These are phyloP conservation scores for Cercopithecus mona DNA, from an alignment of 2,113 vertebrate genomes.

Conservation along the genomic window DNA sequence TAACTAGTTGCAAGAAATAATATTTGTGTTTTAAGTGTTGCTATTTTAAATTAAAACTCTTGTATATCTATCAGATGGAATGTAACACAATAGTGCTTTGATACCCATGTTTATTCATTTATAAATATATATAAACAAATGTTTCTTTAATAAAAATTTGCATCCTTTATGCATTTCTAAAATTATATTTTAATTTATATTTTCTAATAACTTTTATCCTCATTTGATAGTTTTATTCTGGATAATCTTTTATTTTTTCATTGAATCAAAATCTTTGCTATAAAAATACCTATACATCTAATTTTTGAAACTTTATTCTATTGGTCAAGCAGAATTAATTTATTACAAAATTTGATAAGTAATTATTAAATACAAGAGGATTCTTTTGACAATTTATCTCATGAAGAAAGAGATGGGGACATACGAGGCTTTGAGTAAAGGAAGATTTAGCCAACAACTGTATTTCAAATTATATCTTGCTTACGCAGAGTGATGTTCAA, in stretches of 20 bases:
- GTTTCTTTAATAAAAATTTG: background rate
- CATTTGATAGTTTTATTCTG: background rate
- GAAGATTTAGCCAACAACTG: background rate
- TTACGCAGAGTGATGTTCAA: background rate
- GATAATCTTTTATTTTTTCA: background rate
- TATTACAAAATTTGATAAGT: background rate
- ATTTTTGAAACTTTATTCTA: background rate
- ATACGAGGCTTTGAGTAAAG: background rate
- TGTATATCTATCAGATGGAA: background rate
- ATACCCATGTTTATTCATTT: background rate
- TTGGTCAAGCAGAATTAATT: background rate
- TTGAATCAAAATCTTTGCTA: background rate
- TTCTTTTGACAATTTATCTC: background rate
- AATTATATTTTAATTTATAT: background rate
- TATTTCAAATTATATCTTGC: background rate
- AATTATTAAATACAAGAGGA: background rate
- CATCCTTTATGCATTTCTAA: background rate
- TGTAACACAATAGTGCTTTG: background rate
- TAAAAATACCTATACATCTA: background rate
- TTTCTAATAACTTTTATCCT: background rate
- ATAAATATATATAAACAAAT: background rate
- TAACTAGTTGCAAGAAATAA: background rate
- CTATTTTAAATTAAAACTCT: conserved; percentile 22
- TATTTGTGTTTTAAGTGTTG: background rate
- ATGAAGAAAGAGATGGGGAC: background rate